Evolutionary conservation across 2,888 invertebrate genomes (phyloP), one percentile per base, ranked within the genome.

Genomic region (Cerastis rubricosa): DNA sequence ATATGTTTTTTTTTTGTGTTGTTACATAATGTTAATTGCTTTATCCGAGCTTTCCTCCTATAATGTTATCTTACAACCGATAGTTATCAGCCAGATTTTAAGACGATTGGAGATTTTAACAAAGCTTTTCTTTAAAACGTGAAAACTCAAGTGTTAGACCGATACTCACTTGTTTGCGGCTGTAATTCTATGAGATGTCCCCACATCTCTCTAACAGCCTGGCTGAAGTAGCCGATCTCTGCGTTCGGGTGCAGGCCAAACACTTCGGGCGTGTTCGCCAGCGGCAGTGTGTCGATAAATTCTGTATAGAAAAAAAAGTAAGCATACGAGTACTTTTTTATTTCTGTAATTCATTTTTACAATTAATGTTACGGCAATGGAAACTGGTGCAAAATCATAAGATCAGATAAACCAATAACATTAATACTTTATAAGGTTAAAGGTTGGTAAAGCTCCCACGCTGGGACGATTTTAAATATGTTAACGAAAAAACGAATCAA

Each of bases 181-280:
- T 99, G 99, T 64, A 99, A 95, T 89, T 99, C 98, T 85, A 99
- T 98, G 86, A 99, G 97, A 92, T 98, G 98, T 64, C 94, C 95
- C 99, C 99, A 99, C 97, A 99, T 98, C 91, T 98, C 98, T 87
- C 98, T 98, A 17, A 98, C 98, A 0, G 99, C 98, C 92, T 98
- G 98, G 73, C 99, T 99, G 94, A 99, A 99, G 95, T 99, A 99
- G 12, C 99, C 99, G 91, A 99, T 99, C 97, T 99, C 99, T 0
- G 99, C 99, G 96, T 99, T 99, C n/a, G 99, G 98, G 95, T 99
- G 99, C 70, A 99, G 95, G 14, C 99, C 99, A 95, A 99, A 99
- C 74, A 99, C 99, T 92, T 98, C 98, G 4, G 99, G 99, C 19
- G 98, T 98, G 94, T 99, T 99, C 35, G 98, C 97, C 78, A 99